Conservation (phyloP, 2,888 invertebrate species). For the Himalopsyche japonica region DNA sequence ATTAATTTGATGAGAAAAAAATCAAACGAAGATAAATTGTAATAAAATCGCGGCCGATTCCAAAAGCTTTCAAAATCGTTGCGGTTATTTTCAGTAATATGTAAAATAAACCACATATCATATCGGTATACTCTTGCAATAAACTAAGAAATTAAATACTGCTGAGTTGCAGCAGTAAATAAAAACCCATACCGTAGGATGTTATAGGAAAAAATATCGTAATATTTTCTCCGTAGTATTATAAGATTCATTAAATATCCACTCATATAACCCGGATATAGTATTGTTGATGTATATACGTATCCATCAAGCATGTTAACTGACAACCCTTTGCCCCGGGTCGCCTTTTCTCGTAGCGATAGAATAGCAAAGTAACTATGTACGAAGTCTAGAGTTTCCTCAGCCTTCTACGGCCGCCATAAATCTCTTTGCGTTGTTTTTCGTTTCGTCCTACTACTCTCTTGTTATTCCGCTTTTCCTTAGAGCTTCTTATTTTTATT, state of each 20-base stretch:
- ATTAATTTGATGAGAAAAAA: too few species aligned
- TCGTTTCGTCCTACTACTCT: slow-evolving; percentile 9
- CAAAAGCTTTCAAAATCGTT: too few species aligned
- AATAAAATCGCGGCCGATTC: too few species aligned
- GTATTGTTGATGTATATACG: neutral
- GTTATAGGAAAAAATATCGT: neutral
- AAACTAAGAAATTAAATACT: neutral
- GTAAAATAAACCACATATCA: too few species aligned
- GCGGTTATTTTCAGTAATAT: too few species aligned
- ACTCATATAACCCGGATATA: neutral
- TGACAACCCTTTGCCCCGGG: neutral
- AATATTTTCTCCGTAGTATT: neutral
- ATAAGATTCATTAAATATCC: neutral
- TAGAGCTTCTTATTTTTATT: slow-evolving; percentile 32
- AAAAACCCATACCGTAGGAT: neutral
- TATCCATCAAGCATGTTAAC: neutral
- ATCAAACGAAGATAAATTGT: too few species aligned
- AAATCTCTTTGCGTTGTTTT: slow-evolving; percentile 38
- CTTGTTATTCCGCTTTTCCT: slow-evolving; percentile 19
- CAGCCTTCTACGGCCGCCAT: slow-evolving; percentile 21
- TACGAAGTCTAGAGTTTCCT: neutral
- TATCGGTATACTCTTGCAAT: neutral
- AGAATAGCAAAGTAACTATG: neutral
- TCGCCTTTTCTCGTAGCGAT: neutral
- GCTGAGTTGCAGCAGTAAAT: neutral